Evolutionary conservation across 1,140 invertebrate genomes (phyloP), one percentile per base, ranked within the genome.

Genomic region (Hermetia illucens): DNA sequence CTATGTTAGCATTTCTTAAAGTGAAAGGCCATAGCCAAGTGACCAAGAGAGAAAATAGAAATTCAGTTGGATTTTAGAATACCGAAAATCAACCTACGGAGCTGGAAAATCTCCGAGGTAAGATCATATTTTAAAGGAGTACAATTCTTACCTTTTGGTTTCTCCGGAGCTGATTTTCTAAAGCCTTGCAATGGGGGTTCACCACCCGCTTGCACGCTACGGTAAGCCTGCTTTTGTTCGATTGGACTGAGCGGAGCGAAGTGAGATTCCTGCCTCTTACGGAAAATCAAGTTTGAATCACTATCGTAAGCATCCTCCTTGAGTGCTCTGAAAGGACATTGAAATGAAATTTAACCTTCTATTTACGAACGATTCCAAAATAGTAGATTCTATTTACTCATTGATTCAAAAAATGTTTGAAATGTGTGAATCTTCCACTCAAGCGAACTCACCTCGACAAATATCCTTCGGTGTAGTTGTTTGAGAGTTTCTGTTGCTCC

Each of bases 241-340:
- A 75, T 68, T 1, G 83, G 84, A 41, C 79, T 85, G 16, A 85
- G 52, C 5, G 77, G 76, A 44, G 71, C 75, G 25, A 70, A 70
- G 21, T 50, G 56, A 21, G 74, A 70, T 35, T 74, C 69, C 47
- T 77, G 74, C 38, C 77, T 71, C 40, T 80, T 71, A 45, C 80
- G 74, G 52, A 90, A 87, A 36, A 89, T 74, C 40, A 90, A 64
- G 10, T 83, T 89, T 2, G 86, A 89, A 59, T 91, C 86, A 48
- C 84, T 89, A 58, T 89, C 85, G 59, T 90, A 91, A 12, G 85
- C 86, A 2, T 82, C 80, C 59, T 89, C 85, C 64, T 89, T 90
- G 21, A 87, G 63, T 34, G 81, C 79, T 56, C 82, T 85, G 47
- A n/a, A n/a, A n/a, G n/a, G n/a, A n/a, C n/a, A n/a, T n/a, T n/a